phyloP scores from a whole-genome alignment of 2,797 vertebrate species.

The Calcarius lapponicus region DNA sequence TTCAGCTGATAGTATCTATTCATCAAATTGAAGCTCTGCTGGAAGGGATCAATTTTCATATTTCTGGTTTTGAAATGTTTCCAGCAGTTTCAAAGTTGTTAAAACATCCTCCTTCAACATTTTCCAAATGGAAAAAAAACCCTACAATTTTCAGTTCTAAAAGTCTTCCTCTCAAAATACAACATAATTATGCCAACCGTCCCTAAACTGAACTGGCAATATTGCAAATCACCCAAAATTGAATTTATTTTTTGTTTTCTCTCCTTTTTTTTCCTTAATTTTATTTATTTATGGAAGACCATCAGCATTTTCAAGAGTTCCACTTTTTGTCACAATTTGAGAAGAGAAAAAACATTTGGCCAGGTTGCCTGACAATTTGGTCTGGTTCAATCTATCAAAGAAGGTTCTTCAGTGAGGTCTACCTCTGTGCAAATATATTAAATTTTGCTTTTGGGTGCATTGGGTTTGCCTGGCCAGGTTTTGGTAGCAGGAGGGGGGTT shows the following conservation, averaged over 20 bases:
- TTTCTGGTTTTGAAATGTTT: slow-evolving; percentile 34
- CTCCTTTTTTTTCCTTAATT: too few species aligned
- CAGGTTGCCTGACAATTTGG: background rate
- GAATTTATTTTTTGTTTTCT: background rate
- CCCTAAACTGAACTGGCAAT: background rate
- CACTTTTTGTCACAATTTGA: background rate
- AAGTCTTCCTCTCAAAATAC: background rate
- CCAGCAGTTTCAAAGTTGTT: slow-evolving; percentile 2
- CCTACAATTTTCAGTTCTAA: background rate
- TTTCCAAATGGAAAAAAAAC: background rate
- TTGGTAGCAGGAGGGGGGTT: background rate
- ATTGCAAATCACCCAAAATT: background rate
- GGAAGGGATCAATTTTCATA: slow-evolving; percentile 40
- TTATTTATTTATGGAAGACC: background rate
- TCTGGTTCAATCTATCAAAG: background rate
- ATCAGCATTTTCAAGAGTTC: background rate
- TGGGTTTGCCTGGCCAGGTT: background rate
- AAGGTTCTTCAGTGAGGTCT: background rate
- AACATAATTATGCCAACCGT: background rate
- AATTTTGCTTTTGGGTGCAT: background rate
- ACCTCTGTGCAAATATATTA: background rate
- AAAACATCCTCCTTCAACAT: slow-evolving; percentile 7
- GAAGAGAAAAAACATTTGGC: background rate
- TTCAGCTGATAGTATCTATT: slow-evolving; percentile 46
- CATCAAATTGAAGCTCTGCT: slow-evolving; percentile 25